Percentiles rank a stretch among this genome's conserved stretches.
phyloP scores from a whole-genome alignment of 2,113 vertebrate species.

The Melanerpes aurifrons region DNA sequence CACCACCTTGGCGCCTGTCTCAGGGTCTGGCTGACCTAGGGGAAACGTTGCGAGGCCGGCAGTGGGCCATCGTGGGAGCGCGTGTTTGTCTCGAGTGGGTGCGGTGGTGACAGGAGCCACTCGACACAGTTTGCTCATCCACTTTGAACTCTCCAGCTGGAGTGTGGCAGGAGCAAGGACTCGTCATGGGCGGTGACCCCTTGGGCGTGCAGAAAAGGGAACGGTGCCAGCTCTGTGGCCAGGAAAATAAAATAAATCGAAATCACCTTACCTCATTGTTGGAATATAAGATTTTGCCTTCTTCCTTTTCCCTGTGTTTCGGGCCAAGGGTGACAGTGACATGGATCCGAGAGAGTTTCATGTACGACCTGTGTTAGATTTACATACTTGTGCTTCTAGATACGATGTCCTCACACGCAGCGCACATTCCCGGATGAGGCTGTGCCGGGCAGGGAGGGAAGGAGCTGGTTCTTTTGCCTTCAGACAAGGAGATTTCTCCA shows the following conservation, averaged over 20 bases:
- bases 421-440: background rate
- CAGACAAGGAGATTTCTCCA: background rate
- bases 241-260: background rate
- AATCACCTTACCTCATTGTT: too few relatives aligned
- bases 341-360: background rate
- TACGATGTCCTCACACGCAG: fast-evolving
- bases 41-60: background rate
- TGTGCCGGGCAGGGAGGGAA: background rate
- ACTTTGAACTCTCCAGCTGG: background rate
- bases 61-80: background rate
- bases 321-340: background rate
- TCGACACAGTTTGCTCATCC: background rate
- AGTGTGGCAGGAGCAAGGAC: background rate
- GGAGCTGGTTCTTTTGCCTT: background rate
- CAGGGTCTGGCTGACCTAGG: background rate
- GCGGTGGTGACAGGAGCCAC: background rate
- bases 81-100: background rate
- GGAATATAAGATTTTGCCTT: background rate
- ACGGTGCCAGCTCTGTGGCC: background rate
- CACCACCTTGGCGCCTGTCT: too few relatives aligned
- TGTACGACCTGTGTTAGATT: too few relatives aligned
- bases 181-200: background rate
- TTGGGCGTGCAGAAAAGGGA: background rate
- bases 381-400: background rate
- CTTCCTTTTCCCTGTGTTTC: background rate